Evolutionary conservation across 1,140 invertebrate genomes (phyloP), one percentile per base, ranked within the genome.

Genomic region (Apocrypta bakeri): DNA sequence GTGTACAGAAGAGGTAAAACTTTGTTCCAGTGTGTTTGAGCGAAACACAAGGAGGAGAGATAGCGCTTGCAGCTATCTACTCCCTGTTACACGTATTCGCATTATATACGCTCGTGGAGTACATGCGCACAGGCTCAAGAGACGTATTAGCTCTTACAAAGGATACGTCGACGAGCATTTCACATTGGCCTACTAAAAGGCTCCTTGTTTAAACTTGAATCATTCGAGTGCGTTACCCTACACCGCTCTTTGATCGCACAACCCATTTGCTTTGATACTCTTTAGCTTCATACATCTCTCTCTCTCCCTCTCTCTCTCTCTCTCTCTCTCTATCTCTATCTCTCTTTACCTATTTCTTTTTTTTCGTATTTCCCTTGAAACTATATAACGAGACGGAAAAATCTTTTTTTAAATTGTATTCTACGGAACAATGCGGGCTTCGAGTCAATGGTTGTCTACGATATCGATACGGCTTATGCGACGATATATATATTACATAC

Each of bases 291-390:
- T n/a, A n/a, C n/a, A n/a, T 17, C 4, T 8, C 0, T 12, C 8
- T 31, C 25, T 29, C 78, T 72, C 66, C n/a, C 33, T 37, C 48
- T 56, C 0, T 17, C 4, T 8, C 0, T 12, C 8, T 31, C 25
- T 29, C 78, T 72, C 66, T 76, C 29, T 17, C n/a, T 78, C 17
- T 37, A 2, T 37, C 33, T 37, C 40, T 37, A 72, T 17, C 56
- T 61, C n/a, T 83, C 84, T 85, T 56, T 48, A 68, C 29, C 78
- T 75, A 72, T 75, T 61, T 84, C 64, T 83, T 66, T 78, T 37
- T 2, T 37, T 37, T 37, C n/a, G 9, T 4, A 37, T 37, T 37
- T 37, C 33, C 9, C 9, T 37, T 9, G 33, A n/a, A n/a, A n/a
- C 33, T 37, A 9, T 9, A 37, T 9, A 37, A 37, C 33, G 33